Evolutionary conservation across 1,140 invertebrate species (phyloP), one percentile per base, ranked within the genome.

Genomic region (Aphaenogaster floridana): DNA sequence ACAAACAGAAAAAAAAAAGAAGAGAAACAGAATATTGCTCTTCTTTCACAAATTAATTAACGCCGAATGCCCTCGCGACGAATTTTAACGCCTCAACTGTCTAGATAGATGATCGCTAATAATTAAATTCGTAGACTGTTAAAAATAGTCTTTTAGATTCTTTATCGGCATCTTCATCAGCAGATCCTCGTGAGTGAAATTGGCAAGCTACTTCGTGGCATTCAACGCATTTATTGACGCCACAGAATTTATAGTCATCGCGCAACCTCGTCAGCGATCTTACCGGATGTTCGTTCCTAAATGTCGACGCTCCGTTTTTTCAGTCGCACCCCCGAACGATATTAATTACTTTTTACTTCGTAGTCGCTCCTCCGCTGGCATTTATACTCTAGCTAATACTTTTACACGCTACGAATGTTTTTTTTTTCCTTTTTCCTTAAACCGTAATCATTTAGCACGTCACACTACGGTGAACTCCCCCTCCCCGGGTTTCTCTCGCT

Each of bases 361-460:
- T 89, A 86, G 52, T 91, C 79, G 76, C 84, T 83, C 59, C 59
- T 80, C 71, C 90, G 80, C 77, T 50, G 59, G 79, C 74, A 86
- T 90, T 90, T 90, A 90, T 90, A 89, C 68, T 90, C 89, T 89
- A 92, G 88, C 88, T 91, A 92, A 91, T 93, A 93, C 90, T 93
- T 92, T 90, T 92, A 92, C 87, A 91, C 78, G 88, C 89, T 93
- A 93, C 91, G 78, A 93, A 92, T 90, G 88, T 92, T 93, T 93
- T 76, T 80, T 28, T 63, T 74, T 72, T 72, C 39, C 36, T 84
- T 68, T 68, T 52, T 80, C 78, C 39, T 84, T 84, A 84, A 93
- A 89, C 64, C 87, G 87, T 87, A 89, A 83, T 77, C 68, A 54
- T 69, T 88, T 89, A 86, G 79, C 90, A 92, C 54, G 87, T 93